Base-by-base conservation (phyloP, 1,140 invertebrate species). In the Cydia pomonella region DNA sequence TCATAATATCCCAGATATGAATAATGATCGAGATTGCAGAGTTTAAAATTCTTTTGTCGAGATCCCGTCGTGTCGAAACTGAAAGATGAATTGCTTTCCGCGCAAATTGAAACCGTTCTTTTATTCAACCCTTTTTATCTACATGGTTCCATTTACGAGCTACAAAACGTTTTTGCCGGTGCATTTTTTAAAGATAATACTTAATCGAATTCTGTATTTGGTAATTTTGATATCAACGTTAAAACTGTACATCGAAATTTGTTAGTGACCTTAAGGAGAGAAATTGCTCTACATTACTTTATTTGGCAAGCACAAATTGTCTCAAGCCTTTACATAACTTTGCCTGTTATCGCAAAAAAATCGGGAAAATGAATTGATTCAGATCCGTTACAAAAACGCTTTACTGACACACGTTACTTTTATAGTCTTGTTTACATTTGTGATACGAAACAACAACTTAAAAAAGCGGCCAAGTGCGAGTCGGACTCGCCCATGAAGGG, bases 1-100 rank as follows among this genome's bases (percentile, higher is more conserved):
- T 83, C 81, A 87, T 84, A 86, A 84, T 84, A 85, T 81, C 75
- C 82, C 77, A 79, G 81, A 80, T 81, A 86, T 87, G 86, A 88
- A 77, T 87, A 86, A 88, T 87, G 85, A 79, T 79, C 77, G 77
- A 76, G 80, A 84, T 86, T 84, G 84, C 82, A 80, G 80, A 83
- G 80, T 84, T 86, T 82, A 82, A 80, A 83, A 81, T 82, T 82
- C 81, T 82, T 83, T 82, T 79, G 80, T 76, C 79, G 33, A 66
- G 27, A 80, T 69, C 63, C 16, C 74, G 66, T 77, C 77, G 80
- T 80, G 74, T 77, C 64, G 79, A 80, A 76, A 81, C 73, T 79
- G 77, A 75, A 79, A 66, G 71, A 83, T 83, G 82, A 85, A 82
- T 76, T 75, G 63, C 75, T 75, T 82, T 80, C 80, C 77, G 73